Evolutionary conservation across 2,797 vertebrate species (phyloP).

Genomic region (Hyperoplus immaculatus): DNA sequence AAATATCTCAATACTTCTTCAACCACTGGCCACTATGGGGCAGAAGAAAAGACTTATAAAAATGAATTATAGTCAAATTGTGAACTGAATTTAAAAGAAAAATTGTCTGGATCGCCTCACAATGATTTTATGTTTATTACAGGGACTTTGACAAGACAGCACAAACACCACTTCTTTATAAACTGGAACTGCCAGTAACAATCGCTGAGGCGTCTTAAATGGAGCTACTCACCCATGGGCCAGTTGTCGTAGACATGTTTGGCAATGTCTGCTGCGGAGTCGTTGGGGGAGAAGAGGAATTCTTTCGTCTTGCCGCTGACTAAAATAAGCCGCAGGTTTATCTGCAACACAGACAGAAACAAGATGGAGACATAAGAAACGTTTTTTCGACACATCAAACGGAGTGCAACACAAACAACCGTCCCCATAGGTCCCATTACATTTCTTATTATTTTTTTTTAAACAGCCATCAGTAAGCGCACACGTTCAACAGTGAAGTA

Average conservation of each 20-base stretch:
- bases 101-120: not conserved
- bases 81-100: not conserved
- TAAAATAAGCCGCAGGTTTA: constrained; percentile 97
- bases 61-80: no score
- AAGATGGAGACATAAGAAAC: not conserved
- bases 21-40: no score
- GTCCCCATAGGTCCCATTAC: constrained; percentile 11
- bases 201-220: not conserved
- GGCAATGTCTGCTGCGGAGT: constrained; percentile 96
- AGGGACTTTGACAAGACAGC: not conserved
- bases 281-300: constrained; percentile 96
- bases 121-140: not conserved
- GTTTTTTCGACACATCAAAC: not conserved
- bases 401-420: constrained; percentile 1
- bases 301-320: constrained; percentile 99
- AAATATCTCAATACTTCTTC: not conserved
- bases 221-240: constrained; percentile 93
- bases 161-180: constrained; percentile 3
- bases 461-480: constrained; percentile 29
- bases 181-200: not conserved
- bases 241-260: constrained; percentile 99
- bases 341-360: constrained; percentile 84
- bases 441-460: not conserved
- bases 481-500: constrained; percentile 29
- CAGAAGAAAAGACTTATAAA: no score